A percentile compares a stretch with the other conserved stretches of the same genome.
Conservation (phyloP, 2,888 invertebrate species). For the Xanthia icteritia region DNA sequence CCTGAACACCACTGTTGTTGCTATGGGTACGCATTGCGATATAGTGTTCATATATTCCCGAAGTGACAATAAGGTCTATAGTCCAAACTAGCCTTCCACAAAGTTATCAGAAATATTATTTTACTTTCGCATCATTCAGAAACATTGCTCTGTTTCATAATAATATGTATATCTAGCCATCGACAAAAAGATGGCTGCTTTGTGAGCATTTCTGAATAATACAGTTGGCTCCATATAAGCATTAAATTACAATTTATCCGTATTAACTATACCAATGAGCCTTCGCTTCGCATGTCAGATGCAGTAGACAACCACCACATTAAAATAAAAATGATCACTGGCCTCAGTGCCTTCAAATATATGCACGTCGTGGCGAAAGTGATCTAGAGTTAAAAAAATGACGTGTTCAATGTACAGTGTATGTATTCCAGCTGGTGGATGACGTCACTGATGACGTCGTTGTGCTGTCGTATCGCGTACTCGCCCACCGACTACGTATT, state of each 20-base stretch:
- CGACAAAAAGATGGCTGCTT: slow-evolving; percentile 49
- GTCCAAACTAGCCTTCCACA: slow-evolving; percentile 57
- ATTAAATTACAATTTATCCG: slow-evolving; percentile 63
- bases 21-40: slow-evolving; percentile 4
- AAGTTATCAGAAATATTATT: slow-evolving; percentile 59
- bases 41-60: slow-evolving; percentile 10
- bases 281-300: slow-evolving; percentile 56
- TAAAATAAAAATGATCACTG: slow-evolving; percentile 55
- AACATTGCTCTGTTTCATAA: slow-evolving; percentile 48
- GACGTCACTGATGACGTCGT: slow-evolving; percentile 27
- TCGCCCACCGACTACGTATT: neutral
- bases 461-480: slow-evolving; percentile 31
- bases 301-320: slow-evolving; percentile 63
- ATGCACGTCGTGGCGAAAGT: slow-evolving; percentile 49
- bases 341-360: slow-evolving; percentile 58
- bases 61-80: slow-evolving; percentile 53
- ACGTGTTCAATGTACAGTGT: slow-evolving; percentile 61
- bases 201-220: slow-evolving; percentile 55
- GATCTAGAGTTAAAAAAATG: slow-evolving; percentile 41
- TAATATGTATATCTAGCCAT: slow-evolving; percentile 47
- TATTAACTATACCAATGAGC: slow-evolving; percentile 61
- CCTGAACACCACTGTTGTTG: slow-evolving; percentile 18
- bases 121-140: slow-evolving; percentile 51
- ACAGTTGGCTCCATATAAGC: slow-evolving; percentile 60
- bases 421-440: slow-evolving; percentile 39